Conservation (phyloP, 2,797 vertebrate species). For the Sebastolobus altivelis region DNA sequence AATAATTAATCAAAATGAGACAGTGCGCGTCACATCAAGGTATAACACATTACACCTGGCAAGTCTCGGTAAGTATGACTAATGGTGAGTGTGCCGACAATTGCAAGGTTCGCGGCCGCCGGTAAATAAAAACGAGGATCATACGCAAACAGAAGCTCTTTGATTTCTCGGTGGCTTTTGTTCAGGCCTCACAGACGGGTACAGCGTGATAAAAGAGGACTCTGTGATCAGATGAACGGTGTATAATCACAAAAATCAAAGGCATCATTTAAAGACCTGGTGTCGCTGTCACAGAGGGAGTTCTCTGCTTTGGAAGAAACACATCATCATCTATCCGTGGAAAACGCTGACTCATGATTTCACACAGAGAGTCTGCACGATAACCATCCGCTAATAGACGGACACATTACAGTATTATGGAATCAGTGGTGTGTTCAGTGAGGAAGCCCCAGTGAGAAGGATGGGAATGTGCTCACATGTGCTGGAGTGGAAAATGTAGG, state of each 20-base stretch:
- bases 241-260: slow-evolving; percentile 32
- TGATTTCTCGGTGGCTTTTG: slow-evolving; percentile 25
- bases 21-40: slow-evolving; percentile 30
- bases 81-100: slow-evolving; percentile 41
- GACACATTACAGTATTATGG: slow-evolving; percentile 20
- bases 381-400: slow-evolving; percentile 38
- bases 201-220: slow-evolving; percentile 21
- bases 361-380: slow-evolving; percentile 35
- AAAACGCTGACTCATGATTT: slow-evolving; percentile 63
- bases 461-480: slow-evolving; percentile 52
- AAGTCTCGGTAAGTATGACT: slow-evolving; percentile 29
- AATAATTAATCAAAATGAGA: slow-evolving; percentile 51
- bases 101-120: slow-evolving; percentile 6
- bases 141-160: slow-evolving; percentile 31
- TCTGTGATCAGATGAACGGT: slow-evolving; percentile 31
- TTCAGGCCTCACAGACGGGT: slow-evolving; percentile 16
- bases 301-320: slow-evolving; percentile 51
- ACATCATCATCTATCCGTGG: slow-evolving; percentile 42
- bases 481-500: slow-evolving; percentile 76
- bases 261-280: slow-evolving; percentile 6
- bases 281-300: slow-evolving; percentile 1
- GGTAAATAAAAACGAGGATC: slow-evolving; percentile 33
- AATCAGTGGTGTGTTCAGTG: slow-evolving; percentile 17
- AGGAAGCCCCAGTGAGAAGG: slow-evolving; percentile 37
- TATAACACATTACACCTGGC: slow-evolving; percentile 36